A percentile compares a stretch with the other conserved stretches of the same genome.
Conservation (phyloP, 1,140 invertebrate species). For the Meloidogyne hapla region DNA sequence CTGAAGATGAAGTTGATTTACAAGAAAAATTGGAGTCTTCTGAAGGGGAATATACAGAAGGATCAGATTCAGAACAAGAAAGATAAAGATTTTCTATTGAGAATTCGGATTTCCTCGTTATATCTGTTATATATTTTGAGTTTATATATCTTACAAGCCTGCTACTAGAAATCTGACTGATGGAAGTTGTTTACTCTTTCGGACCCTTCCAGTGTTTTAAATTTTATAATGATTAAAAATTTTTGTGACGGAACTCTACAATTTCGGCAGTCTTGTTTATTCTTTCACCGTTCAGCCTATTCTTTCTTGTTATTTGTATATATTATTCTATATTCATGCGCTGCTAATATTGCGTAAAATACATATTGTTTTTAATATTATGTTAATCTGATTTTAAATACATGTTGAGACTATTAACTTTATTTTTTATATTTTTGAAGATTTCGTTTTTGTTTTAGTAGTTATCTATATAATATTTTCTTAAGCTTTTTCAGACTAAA, state of each 20-base stretch:
- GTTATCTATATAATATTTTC: background rate
- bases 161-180: too few relatives aligned
- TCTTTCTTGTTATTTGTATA: background rate
- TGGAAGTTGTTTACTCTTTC: too few relatives aligned
- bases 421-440: background rate
- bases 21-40: slow-evolving; percentile 32
- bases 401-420: background rate
- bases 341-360: background rate
- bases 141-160: background rate
- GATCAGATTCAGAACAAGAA: slow-evolving; percentile 47
- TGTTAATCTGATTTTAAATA: background rate
- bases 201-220: too few relatives aligned
- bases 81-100: slow-evolving; percentile 7
- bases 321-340: background rate
- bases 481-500: background rate
- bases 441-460: too few relatives aligned
- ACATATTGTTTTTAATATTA: background rate
- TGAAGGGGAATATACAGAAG: slow-evolving; percentile 50
- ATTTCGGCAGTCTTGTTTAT: too few relatives aligned
- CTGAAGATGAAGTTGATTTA: slow-evolving; percentile 49
- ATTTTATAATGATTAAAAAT: too few relatives aligned
- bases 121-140: background rate
- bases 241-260: too few relatives aligned
- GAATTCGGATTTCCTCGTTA: background rate
- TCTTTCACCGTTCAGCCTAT: background rate